A percentile compares a stretch with the other conserved stretches of the same genome.
phyloP scores from a whole-genome alignment of 2,888 invertebrate genomes.

The Mystacides longicornis region DNA sequence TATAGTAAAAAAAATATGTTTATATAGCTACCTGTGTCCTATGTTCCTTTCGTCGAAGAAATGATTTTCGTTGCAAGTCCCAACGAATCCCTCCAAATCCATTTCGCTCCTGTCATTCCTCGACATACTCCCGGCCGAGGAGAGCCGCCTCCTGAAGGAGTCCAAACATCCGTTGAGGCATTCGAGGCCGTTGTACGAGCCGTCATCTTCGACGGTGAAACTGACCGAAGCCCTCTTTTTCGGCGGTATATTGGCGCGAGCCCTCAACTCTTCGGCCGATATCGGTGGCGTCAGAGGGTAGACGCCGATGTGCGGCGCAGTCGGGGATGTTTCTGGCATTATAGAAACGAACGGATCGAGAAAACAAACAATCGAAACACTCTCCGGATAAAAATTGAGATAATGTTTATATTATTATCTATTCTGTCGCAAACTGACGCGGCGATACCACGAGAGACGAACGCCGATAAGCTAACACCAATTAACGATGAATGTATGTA shows the following conservation, averaged over 20 bases:
- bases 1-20: no score
- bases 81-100: slow-evolving; percentile 51
- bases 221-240: slow-evolving; percentile 39
- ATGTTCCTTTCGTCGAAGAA: slow-evolving; percentile 53
- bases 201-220: slow-evolving; percentile 38
- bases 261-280: slow-evolving; percentile 48
- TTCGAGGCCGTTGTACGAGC: slow-evolving; percentile 34
- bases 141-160: slow-evolving; percentile 13
- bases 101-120: slow-evolving; percentile 42
- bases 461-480: no score
- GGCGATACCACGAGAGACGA: no score
- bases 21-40: slow-evolving; percentile 48
- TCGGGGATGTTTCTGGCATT: slow-evolving; percentile 45
- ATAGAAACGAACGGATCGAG: background rate
- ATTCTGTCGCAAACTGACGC: no score
- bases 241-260: slow-evolving; percentile 49
- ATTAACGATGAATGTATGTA: no score
- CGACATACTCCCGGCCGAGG: slow-evolving; percentile 20
- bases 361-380: background rate
- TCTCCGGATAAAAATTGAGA: no score
- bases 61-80: slow-evolving; percentile 38
- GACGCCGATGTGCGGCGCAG: slow-evolving; percentile 42
- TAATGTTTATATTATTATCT: no score
- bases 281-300: slow-evolving; percentile 48
- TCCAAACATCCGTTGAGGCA: slow-evolving; percentile 34